Percentiles rank a stretch among this genome's conserved stretches.
phyloP scores from a whole-genome alignment of 2,888 invertebrate species.

The Pecten maximus region DNA sequence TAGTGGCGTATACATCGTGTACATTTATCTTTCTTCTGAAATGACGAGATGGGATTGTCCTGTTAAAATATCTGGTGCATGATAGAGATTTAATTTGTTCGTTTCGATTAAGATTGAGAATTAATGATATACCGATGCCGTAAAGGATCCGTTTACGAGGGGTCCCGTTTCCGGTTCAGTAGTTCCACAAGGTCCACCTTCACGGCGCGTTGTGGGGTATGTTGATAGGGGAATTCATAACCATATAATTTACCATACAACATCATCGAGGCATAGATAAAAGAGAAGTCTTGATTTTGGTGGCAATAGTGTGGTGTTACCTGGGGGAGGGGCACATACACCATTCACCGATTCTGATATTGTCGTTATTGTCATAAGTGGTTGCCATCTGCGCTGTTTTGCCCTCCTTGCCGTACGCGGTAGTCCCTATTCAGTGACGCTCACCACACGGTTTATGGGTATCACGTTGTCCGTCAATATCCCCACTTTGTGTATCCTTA shows the following conservation, averaged over 20 bases:
- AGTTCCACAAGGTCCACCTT: not conserved
- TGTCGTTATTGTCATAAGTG: constrained; percentile 26
- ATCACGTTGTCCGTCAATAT: constrained; percentile 2
- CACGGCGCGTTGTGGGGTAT: constrained; percentile 2
- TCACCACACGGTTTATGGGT: not conserved
- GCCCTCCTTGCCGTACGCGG: not conserved
- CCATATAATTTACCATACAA: constrained; percentile 33
- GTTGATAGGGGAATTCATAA: constrained; percentile 17
- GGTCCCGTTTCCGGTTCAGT: constrained; percentile 2
- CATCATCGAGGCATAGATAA: constrained; percentile 30
- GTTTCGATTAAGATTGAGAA: constrained; percentile 35
- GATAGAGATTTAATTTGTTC: constrained; percentile 33
- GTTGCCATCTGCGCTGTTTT: not conserved
- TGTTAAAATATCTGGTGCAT: constrained; percentile 26
- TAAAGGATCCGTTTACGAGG: constrained; percentile 5
- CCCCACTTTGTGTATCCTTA: not conserved
- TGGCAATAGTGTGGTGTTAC: constrained; percentile 1
- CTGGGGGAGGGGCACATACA: not conserved
- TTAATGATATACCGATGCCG: constrained; percentile 29
- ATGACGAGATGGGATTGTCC: constrained; percentile 29
- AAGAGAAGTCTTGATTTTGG: constrained; percentile 14
- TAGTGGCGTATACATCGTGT: not conserved
- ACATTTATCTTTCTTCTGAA: constrained; percentile 30
- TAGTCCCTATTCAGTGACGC: not conserved
- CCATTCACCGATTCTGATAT: not conserved